Evolutionary conservation across 2,113 vertebrate species (phyloP).

Genomic region (Bujurquina vittata): DNA sequence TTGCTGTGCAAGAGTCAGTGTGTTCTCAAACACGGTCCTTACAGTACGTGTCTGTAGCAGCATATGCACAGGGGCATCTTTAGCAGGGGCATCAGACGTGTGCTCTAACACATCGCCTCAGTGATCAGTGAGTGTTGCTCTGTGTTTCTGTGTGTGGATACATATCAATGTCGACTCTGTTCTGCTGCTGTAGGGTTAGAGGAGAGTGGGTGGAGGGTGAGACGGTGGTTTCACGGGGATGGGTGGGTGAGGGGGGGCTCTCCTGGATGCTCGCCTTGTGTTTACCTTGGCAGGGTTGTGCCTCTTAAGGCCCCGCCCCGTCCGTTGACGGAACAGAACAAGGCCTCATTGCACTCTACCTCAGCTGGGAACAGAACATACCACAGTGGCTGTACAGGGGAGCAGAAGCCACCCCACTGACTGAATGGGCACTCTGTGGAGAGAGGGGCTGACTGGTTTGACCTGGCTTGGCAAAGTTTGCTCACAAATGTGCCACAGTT

Average conservation of each 20-base stretch:
- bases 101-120: constrained; percentile 51
- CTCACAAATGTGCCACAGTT: constrained; percentile 55
- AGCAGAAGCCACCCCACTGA: constrained; percentile 59
- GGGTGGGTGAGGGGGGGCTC: constrained; percentile 3
- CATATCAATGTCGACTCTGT: constrained; percentile 82
- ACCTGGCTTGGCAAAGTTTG: constrained; percentile 34
- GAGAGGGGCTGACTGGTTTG: constrained; percentile 27
- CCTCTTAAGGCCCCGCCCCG: constrained; percentile 56
- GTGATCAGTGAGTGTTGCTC: constrained; percentile 51
- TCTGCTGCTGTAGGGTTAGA: constrained; percentile 55
- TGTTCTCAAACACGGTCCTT: constrained; percentile 51
- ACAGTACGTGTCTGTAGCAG: constrained; percentile 33
- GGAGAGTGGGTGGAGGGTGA: constrained; percentile 36
- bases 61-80: constrained; percentile 17
- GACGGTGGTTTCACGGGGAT: constrained; percentile 1
- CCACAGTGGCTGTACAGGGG: constrained; percentile 69
- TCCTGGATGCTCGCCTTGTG: constrained; percentile 65
- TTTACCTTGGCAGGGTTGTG: constrained; percentile 79
- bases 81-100: constrained; percentile 42
- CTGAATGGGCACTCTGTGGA: constrained; percentile 78
- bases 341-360: constrained; percentile 73
- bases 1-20: constrained; percentile 40
- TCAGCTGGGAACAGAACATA: constrained; percentile 73
- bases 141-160: constrained; percentile 46
- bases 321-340: constrained; percentile 74